Percentiles rank a stretch among this genome's conserved stretches.
These are phyloP conservation scores for Stegana nigrithorax DNA, from an alignment of 2,888 invertebrate genomes.

Conservation along the genomic window DNA sequence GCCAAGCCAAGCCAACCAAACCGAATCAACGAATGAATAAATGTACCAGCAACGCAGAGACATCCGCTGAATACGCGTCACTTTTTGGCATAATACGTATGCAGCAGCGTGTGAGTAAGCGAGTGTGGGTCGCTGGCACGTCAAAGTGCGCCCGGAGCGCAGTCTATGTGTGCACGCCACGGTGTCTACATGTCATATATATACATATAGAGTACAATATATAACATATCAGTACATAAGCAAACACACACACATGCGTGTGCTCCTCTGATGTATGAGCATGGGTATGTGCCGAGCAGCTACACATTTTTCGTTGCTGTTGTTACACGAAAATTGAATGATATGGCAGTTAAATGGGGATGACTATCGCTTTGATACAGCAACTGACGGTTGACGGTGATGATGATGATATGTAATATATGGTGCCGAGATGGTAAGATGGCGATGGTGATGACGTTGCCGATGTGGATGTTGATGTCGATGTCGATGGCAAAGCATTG, in stretches of 20 bases:
- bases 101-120: too few relatives aligned
- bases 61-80: constrained; percentile 30
- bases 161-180: not conserved
- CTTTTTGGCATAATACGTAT: too few relatives aligned
- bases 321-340: constrained; percentile 37
- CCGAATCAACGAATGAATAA: constrained; percentile 5
- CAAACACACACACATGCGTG: not conserved
- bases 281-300: too few relatives aligned
- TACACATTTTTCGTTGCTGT: not conserved
- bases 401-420: too few relatives aligned
- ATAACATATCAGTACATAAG: not conserved
- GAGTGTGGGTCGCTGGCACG: too few relatives aligned
- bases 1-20: not conserved
- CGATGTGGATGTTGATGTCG: not conserved
- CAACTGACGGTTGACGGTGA: not conserved
- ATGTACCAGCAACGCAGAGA: not conserved
- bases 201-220: not conserved
- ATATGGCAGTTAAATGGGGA: constrained; percentile 22
- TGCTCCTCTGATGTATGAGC: not conserved
- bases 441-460: not conserved
- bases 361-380: not conserved
- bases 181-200: too few relatives aligned
- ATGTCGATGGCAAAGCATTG: constrained; percentile 2
- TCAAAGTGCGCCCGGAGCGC: not conserved
- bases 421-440: too few relatives aligned